These are phyloP conservation scores for Caenorhabditis wallacei DNA, from an alignment of 2,888 invertebrate genomes.

Conservation along the genomic window DNA sequence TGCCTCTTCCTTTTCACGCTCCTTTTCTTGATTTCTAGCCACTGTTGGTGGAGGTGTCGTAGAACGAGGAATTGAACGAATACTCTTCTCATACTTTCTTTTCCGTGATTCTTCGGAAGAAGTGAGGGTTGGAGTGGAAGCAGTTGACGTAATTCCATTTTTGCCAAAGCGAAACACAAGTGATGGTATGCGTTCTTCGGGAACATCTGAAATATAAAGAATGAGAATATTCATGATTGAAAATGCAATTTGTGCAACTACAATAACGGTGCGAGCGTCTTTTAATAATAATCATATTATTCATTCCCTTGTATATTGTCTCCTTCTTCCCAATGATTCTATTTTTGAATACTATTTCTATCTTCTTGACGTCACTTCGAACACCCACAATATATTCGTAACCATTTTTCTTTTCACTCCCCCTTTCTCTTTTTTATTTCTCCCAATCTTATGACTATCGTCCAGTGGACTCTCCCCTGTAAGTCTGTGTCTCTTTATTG, in stretches of 20 bases:
- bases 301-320: no score
- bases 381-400: background rate
- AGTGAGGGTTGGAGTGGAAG: slow-evolving; percentile 39
- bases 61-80: slow-evolving; percentile 41
- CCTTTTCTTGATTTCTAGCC: slow-evolving; percentile 33
- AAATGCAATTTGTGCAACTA: background rate
- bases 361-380: background rate
- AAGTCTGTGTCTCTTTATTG: slow-evolving; percentile 17
- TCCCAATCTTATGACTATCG: slow-evolving; percentile 21
- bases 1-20: slow-evolving; percentile 25
- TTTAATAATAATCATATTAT: no score
- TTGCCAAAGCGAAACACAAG: slow-evolving; percentile 38
- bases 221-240: background rate
- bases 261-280: background rate
- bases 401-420: background rate
- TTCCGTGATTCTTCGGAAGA: slow-evolving; percentile 23
- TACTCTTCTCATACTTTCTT: slow-evolving; percentile 42
- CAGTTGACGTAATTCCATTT: slow-evolving; percentile 27
- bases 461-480: slow-evolving; percentile 31
- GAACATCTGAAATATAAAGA: slow-evolving; percentile 24
- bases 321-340: no score
- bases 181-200: slow-evolving; percentile 35
- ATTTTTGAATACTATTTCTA: no score
- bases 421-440: background rate
- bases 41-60: slow-evolving; percentile 54